Percentiles rank a stretch among this genome's conserved stretches.
phyloP scores from a whole-genome alignment of 2,888 invertebrate species.

The Mimachlamys varia region DNA sequence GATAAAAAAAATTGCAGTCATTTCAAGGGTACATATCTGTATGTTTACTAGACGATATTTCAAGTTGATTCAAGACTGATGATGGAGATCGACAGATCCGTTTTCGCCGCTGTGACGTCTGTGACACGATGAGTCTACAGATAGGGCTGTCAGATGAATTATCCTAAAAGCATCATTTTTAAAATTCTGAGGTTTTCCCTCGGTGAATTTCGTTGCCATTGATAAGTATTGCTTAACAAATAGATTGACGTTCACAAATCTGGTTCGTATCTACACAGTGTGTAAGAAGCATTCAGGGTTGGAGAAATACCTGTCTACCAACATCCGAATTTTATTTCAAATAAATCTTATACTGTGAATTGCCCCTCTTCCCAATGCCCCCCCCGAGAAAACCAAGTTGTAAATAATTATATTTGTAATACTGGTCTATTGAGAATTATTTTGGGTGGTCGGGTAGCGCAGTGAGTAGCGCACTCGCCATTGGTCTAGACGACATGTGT shows the following conservation, averaged over 20 bases:
- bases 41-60: neutral
- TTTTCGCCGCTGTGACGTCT: neutral
- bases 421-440: too few species aligned
- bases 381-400: too few species aligned
- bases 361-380: too few species aligned
- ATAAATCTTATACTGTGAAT: too few species aligned
- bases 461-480: too few species aligned
- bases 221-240: neutral
- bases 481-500: too few species aligned
- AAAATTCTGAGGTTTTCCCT: neutral
- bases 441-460: too few species aligned
- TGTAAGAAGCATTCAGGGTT: too few species aligned
- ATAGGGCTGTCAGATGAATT: neutral
- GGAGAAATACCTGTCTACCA: too few species aligned
- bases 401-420: too few species aligned
- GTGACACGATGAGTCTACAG: neutral
- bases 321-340: too few species aligned
- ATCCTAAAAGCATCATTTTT: neutral
- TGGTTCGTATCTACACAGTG: neutral
- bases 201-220: neutral
- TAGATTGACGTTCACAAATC: neutral
- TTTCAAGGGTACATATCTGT: neutral
- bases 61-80: neutral
- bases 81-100: neutral
- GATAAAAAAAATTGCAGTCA: neutral